A percentile compares a stretch with the other conserved stretches of the same genome.
Conservation (phyloP, 2,888 invertebrate species). For the Sphaerophoria rueppellii region DNA sequence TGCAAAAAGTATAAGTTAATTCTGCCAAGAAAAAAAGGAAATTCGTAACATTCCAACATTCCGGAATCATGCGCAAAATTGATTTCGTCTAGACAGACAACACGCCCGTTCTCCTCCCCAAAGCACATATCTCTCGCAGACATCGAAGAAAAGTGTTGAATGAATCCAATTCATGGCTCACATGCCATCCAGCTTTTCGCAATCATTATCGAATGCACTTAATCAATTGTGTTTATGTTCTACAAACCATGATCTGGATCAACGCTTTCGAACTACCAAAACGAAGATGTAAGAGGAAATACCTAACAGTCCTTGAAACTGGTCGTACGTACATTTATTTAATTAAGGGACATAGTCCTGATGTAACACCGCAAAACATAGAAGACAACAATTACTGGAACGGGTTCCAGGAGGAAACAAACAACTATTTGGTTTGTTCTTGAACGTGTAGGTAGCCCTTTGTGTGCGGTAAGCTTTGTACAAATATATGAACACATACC, state of each 20-base stretch:
- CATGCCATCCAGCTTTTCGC: slow-evolving; percentile 34
- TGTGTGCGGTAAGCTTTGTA: slow-evolving; percentile 9
- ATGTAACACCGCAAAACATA: slow-evolving; percentile 9
- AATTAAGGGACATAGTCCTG: slow-evolving; percentile 41
- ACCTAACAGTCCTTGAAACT: too few relatives aligned
- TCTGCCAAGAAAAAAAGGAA: not conserved
- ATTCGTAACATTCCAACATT: not conserved
- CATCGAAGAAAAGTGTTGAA: slow-evolving; percentile 13
- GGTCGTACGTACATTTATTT: slow-evolving; percentile 22
- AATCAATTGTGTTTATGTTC: slow-evolving; percentile 53
- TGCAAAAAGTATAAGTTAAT: not conserved
- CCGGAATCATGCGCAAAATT: slow-evolving; percentile 31
- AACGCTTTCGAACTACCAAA: not conserved
- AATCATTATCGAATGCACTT: slow-evolving; percentile 39
- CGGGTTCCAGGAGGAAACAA: not conserved
- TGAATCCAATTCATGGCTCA: slow-evolving; percentile 36
- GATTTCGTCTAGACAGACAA: slow-evolving; percentile 40
- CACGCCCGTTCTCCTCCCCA: slow-evolving; percentile 5
- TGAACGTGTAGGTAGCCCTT: slow-evolving; percentile 18
- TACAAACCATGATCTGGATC: slow-evolving; percentile 2
- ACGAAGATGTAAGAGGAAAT: too few relatives aligned
- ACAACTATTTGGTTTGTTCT: slow-evolving; percentile 26
- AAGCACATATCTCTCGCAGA: not conserved
- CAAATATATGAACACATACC: not conserved
- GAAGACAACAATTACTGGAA: not conserved